Base-by-base conservation (phyloP, 1,140 invertebrate genomes). In the Zaprionus capensis region DNA sequence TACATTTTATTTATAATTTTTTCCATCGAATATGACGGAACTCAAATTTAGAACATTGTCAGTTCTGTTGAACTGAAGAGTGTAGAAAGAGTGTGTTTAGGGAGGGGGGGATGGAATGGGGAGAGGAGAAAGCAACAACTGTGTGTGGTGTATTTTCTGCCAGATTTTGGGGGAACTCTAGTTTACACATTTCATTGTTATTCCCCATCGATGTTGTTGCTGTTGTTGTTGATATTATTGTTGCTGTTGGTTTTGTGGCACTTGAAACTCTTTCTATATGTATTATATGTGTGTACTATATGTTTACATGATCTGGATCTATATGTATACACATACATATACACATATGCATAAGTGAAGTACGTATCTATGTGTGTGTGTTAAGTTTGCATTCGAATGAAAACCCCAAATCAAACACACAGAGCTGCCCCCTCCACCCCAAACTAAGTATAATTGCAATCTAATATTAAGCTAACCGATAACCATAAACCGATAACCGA, bases 21-120 rank as follows among this genome's bases (percentile, higher is more conserved):
- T 76, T 71, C 73, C 73, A 71, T 59, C 73, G 73, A 76, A 71
- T 76, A 76, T 76, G 73, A 76, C 61, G 67, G 68, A 76, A 76
- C 68, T 64, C 61, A 71, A 76, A 76, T 59, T 71, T 71, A 76
- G 59, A 65, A 65, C 20, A 65, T 71, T 71, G 59, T 63, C 59
- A 53, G 72, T 75, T 75, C 67, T 58, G 38, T 70, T 70, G 71
- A 74, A 74, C 67, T 70, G 51, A 36, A 24, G n/a, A 53, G 11
- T 4, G 22, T 34, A 3, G n/a, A 17, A 17, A 17, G 22, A 22
- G 17, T 12, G 12, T 7, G 12, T 2, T 15, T 15, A 12, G 22
- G 5, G 12, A 0, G 24, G 6, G 26, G 36, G 44, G 26, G 15
- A 28, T 28, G 31, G 31, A 4, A 34, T 34, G 31, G 31, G 31